Evolutionary conservation across 2,113 vertebrate genomes (phyloP), one percentile per base, ranked within the genome.

Genomic region (Mirounga angustirostris): DNA sequence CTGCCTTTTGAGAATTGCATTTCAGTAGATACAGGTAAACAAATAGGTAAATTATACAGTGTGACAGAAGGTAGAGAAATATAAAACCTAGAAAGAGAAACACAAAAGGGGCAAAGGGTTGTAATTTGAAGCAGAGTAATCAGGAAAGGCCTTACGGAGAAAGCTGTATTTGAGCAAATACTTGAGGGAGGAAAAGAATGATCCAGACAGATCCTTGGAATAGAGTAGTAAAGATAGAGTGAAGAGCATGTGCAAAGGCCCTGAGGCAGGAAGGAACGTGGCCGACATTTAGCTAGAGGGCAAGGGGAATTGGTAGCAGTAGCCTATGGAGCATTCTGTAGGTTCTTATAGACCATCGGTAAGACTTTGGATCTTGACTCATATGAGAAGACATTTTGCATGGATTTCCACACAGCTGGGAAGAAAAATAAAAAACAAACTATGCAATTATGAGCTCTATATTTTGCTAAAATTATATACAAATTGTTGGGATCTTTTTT

Each of bases 251-350:
- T n/a, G 13, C 30, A 52, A 74, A 50, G 22, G 4, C 3, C n/a
- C 3, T n/a, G 40, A 52, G 30, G 76, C 10, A 28, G 28, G 52
- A 79, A 85, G 33, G 10, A 36, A 50, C 19, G 18, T 19, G 5
- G 8, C 15, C 5, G 10, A 7, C 10, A 22, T 14, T 13, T 0
- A 0, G 36, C 16, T 15, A 1, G 2, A 12, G 13, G 18, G 6
- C 4, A 85, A 54, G 19, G 36, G 12, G 1, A 5, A 22, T 11
- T 13, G 3, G 12, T 8, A 1, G 5, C 22, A 73, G 36, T 2
- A 4, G 10, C 8, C 26, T n/a, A 2, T 12, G 13, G 9, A 14
- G 14, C 9, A 21, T 13, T 65, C 40, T 1, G 0, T 7, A 40
- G 26, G 15, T 50, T 76, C 22, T 24, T 63, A 8, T 15, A 40